Percentiles rank a stretch among this genome's conserved stretches.
phyloP scores from a whole-genome alignment of 2,888 invertebrate genomes.

The Agrochola macilenta region DNA sequence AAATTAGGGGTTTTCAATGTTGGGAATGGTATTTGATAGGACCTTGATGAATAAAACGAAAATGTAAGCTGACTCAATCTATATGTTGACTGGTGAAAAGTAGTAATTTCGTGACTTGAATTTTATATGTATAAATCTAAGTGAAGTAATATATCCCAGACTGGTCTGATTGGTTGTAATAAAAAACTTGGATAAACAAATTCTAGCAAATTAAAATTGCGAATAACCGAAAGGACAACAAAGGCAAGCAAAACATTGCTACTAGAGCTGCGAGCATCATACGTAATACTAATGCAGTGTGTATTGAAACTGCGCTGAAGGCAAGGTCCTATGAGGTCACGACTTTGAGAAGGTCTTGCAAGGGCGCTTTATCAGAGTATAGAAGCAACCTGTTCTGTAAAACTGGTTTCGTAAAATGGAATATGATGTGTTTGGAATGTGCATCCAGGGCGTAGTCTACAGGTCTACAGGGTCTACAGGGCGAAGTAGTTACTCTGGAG shows the following conservation, averaged over 20 bases:
- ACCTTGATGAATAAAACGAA: slow-evolving; percentile 3
- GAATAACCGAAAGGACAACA: slow-evolving; percentile 12
- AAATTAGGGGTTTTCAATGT: slow-evolving; percentile 36
- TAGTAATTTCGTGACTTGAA: neutral
- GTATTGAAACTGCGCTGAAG: slow-evolving; percentile 75
- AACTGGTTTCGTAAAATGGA: slow-evolving; percentile 76
- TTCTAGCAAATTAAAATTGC: neutral
- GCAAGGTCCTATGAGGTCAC: slow-evolving; percentile 87
- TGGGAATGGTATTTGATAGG: neutral
- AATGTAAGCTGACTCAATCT: slow-evolving; percentile 7
- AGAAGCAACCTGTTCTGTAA: slow-evolving; percentile 69
- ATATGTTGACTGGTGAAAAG: neutral
- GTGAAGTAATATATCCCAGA: neutral
- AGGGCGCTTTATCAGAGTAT: slow-evolving; percentile 79
- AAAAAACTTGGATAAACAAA: neutral
- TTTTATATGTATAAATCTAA: neutral
- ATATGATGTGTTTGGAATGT: slow-evolving; percentile 64
- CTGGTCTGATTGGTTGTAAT: neutral
- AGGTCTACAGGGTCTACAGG: neutral
- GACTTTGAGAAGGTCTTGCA: slow-evolving; percentile 87
- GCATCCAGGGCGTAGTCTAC: slow-evolving; percentile 36
- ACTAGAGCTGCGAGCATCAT: slow-evolving; percentile 15
- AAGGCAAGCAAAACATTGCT: slow-evolving; percentile 30
- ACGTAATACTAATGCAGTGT: slow-evolving; percentile 51
- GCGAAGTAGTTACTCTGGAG: neutral